Evolutionary conservation across 2,113 vertebrate species (phyloP).

Genomic region (Gorsachius goisagi): DNA sequence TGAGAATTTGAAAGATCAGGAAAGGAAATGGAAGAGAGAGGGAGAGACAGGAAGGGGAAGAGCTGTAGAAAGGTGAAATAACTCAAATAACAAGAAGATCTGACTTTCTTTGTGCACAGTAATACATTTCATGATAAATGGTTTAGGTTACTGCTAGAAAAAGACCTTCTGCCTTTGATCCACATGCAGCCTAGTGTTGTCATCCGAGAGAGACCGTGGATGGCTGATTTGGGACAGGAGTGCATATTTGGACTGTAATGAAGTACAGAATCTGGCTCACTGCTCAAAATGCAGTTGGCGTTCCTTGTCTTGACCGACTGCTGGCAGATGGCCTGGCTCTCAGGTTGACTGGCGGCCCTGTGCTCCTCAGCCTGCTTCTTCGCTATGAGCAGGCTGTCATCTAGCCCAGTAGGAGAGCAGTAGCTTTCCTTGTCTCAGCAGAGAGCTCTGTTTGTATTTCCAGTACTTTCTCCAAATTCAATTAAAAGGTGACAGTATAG

Average conservation of each 20-base stretch:
- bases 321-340: conserved; percentile 37
- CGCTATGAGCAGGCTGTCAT: background rate
- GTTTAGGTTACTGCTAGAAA: background rate
- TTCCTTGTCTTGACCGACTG: background rate
- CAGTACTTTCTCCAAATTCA: background rate
- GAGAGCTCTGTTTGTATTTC: background rate
- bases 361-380: background rate
- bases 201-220: rapidly evolving
- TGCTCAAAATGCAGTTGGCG: background rate
- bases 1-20: background rate
- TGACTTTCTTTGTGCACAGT: background rate
- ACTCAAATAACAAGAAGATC: background rate
- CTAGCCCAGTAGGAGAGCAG: background rate
- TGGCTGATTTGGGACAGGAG: background rate
- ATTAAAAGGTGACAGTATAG: background rate
- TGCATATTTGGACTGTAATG: background rate
- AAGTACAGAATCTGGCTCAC: background rate
- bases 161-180: background rate
- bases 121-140: background rate
- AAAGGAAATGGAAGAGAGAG: background rate
- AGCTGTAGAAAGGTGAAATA: background rate
- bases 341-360: background rate
- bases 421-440: background rate
- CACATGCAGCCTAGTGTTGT: background rate
- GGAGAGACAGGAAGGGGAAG: too few species aligned